Percentiles rank a stretch among this genome's conserved stretches.
Conservation (phyloP, 2,888 invertebrate species). For the Apeira syringaria region DNA sequence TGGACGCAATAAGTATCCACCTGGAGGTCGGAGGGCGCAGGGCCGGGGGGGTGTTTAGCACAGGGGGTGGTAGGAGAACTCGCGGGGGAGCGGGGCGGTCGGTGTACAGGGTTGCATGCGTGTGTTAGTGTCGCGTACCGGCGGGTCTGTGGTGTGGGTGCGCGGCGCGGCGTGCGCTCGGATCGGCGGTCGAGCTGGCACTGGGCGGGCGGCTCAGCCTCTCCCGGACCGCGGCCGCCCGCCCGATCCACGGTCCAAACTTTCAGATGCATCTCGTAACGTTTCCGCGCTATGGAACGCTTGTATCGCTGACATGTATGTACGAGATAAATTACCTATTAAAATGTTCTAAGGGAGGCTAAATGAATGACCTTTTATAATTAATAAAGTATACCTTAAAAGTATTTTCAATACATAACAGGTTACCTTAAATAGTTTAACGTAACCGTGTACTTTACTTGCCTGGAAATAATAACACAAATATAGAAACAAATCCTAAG, state of each 20-base stretch:
- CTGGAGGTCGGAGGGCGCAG: conserved; percentile 37
- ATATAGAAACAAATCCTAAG: neutral
- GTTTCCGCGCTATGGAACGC: conserved; percentile 3
- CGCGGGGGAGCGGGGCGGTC: conserved; percentile 18
- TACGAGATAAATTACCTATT: conserved; percentile 5
- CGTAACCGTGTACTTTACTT: too few species aligned
- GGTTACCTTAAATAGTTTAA: too few species aligned
- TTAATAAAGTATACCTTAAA: too few species aligned
- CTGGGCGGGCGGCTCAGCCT: conserved; percentile 69
- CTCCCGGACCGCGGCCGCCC: conserved; percentile 58
- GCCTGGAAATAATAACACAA: too few species aligned
- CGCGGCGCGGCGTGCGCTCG: conserved; percentile 77
- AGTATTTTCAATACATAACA: too few species aligned
- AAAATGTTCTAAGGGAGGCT: neutral
- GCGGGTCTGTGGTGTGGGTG: conserved; percentile 68
- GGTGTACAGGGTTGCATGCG: conserved; percentile 54
- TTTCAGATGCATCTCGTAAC: conserved; percentile 50
- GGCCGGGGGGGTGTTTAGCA: conserved; percentile 19
- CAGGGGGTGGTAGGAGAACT: conserved; percentile 16
- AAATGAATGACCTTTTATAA: too few species aligned
- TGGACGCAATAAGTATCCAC: conserved; percentile 63
- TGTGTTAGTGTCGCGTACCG: conserved; percentile 75
- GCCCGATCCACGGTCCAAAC: conserved; percentile 50
- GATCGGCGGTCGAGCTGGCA: conserved; percentile 70
- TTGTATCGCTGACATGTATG: conserved; percentile 11